A percentile compares a stretch with the other conserved stretches of the same genome.
Evolutionary conservation across 2,797 vertebrate species (phyloP).

Genomic region (Sebastes oblongus): DNA sequence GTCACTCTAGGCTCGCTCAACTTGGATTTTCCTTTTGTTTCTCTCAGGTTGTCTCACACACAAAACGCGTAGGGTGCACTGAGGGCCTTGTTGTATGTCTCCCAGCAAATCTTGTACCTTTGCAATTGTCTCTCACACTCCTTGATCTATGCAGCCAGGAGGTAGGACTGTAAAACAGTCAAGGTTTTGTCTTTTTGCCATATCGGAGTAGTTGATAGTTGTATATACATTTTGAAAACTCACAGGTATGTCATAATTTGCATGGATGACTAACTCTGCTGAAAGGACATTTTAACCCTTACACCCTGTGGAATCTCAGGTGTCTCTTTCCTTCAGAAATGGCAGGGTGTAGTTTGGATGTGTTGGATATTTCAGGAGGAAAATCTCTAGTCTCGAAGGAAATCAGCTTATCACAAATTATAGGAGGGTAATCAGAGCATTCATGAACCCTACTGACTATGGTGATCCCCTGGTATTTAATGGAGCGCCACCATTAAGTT

Average conservation of each 20-base stretch:
- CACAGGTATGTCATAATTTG: not conserved
- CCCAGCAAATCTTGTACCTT: slow-evolving; percentile 8
- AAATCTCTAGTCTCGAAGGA: not conserved
- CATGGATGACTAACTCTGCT: not conserved
- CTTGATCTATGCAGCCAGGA: slow-evolving; percentile 15
- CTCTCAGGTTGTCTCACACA: slow-evolving; percentile 34
- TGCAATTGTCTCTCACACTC: slow-evolving; percentile 14
- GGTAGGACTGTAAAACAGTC: not conserved
- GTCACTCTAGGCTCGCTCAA: slow-evolving; percentile 45
- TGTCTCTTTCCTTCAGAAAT: not conserved
- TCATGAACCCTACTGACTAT: not conserved
- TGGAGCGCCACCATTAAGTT: not conserved
- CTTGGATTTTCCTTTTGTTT: slow-evolving; percentile 48
- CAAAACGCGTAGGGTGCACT: slow-evolving; percentile 5
- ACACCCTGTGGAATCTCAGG: not conserved
- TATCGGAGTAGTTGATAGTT: not conserved
- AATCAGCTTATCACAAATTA: not conserved
- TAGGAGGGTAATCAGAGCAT: not conserved
- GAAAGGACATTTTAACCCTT: not conserved
- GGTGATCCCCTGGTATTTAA: not conserved
- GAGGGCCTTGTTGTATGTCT: slow-evolving; percentile 31
- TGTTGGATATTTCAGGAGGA: not conserved
- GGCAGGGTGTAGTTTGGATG: not conserved
- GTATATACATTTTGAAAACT: not conserved
- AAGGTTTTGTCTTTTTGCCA: not conserved